Conservation (phyloP, 2,113 vertebrate genomes). For the Coptodon rendalli region DNA sequence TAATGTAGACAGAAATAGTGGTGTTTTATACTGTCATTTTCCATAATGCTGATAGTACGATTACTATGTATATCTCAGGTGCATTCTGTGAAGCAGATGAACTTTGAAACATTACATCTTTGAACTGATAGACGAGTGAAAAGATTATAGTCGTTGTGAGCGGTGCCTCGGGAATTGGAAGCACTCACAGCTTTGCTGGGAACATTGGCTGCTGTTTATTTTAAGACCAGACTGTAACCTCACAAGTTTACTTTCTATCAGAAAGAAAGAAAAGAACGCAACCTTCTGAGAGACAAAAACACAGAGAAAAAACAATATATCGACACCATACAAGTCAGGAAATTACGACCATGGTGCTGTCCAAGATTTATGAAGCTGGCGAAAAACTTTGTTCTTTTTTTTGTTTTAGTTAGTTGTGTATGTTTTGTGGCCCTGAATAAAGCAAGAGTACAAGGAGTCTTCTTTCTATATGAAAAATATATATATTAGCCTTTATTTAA, state of each 20-base stretch:
- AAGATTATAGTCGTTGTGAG: not conserved
- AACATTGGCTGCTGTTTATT: not conserved
- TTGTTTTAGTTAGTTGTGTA: not conserved
- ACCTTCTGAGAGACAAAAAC: not conserved
- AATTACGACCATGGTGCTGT: not conserved
- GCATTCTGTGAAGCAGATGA: not conserved
- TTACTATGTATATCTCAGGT: not conserved
- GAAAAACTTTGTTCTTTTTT: not conserved
- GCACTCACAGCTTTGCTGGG: not conserved
- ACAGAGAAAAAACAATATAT: not conserved
- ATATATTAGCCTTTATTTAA: not conserved
- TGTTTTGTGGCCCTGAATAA: not conserved
- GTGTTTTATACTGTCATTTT: not conserved
- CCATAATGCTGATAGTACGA: not conserved
- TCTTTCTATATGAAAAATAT: fast-evolving
- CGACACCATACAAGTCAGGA: not conserved
- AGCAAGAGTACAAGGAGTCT: not conserved
- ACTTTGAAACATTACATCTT: not conserved
- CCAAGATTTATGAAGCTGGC: not conserved
- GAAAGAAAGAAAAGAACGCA: not conserved
- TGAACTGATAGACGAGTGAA: not conserved
- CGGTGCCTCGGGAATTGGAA: not conserved
- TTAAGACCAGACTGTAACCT: slow-evolving; percentile 18
- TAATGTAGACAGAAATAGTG: not conserved
- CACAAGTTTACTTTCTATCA: not conserved